Percentiles rank a stretch among this genome's conserved stretches.
These are phyloP conservation scores for Cactoblastis cactorum DNA, from an alignment of 2,888 invertebrate genomes.

Conservation along the genomic window DNA sequence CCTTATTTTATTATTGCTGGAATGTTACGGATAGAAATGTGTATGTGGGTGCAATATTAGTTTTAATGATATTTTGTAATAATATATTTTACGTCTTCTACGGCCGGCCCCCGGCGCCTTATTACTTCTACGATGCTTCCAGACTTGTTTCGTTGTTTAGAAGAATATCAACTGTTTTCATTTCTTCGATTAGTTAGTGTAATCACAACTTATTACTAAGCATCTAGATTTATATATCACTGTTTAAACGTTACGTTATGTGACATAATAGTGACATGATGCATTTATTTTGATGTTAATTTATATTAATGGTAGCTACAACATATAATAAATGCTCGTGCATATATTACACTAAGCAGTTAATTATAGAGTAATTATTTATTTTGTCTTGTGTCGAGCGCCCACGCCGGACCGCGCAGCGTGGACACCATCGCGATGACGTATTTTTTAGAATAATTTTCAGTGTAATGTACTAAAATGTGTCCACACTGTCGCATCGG, in stretches of 20 bases:
- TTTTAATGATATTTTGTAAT: slow-evolving; percentile 61
- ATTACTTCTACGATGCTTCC: slow-evolving; percentile 51
- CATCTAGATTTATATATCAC: slow-evolving; percentile 64
- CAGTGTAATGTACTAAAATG: slow-evolving; percentile 38
- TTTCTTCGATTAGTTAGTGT: slow-evolving; percentile 70
- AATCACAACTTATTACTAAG: slow-evolving; percentile 70
- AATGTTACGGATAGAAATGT: slow-evolving; percentile 67
- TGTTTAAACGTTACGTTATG: slow-evolving; percentile 67
- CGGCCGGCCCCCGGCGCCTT: slow-evolving; percentile 27
- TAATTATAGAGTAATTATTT: slow-evolving; percentile 71
- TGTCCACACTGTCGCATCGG: slow-evolving; percentile 45
- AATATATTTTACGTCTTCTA: slow-evolving; percentile 54
- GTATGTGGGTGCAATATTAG: slow-evolving; percentile 81
- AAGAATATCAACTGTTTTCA: slow-evolving; percentile 48
- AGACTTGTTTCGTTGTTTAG: slow-evolving; percentile 57
- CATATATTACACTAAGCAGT: slow-evolving; percentile 63
- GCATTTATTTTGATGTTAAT: slow-evolving; percentile 78
- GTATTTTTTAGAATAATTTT: slow-evolving; percentile 63
- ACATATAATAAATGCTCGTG: slow-evolving; percentile 72
- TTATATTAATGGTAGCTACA: slow-evolving; percentile 76
- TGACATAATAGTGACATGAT: slow-evolving; percentile 77
- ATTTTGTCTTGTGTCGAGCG: slow-evolving; percentile 49
- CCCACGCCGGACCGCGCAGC: slow-evolving; percentile 34
- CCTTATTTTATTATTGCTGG: slow-evolving; percentile 48
- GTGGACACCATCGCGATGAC: slow-evolving; percentile 47